Base-by-base conservation (phyloP, 2,888 invertebrate genomes). In the Atethmia centrago region DNA sequence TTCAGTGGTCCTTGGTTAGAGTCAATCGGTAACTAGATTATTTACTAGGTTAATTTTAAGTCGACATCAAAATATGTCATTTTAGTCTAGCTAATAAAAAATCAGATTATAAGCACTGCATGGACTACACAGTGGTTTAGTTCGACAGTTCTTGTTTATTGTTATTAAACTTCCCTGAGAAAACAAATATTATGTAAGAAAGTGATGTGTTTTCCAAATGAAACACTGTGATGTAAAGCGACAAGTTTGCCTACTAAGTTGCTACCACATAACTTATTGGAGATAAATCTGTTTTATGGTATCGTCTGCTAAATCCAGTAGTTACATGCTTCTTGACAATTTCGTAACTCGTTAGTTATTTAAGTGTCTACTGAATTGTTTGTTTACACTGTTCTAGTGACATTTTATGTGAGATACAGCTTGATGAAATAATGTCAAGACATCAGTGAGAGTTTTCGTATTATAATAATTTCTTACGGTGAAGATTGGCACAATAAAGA, bases 61-160 rank as follows among this genome's bases (percentile, higher is more conserved):
- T 49, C 3, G n/a, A n/a, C 3, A 51, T 3, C 49, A 51, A 51
- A 49, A n/a, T n/a, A n/a, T n/a, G n/a, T n/a, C n/a, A n/a, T n/a
- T n/a, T n/a, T n/a, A 10, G 49, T n/a, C 10, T n/a, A 51, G n/a
- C 10, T n/a, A 51, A 51, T 51, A 4, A n/a, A 51, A n/a, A 12
- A 12, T n/a, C n/a, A 12, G n/a, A 51, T 4, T 12, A n/a, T 1
- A 47, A 47, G 14, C 28, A 19, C 14, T 31, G 14, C 4, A 8
- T 36, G 4, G 28, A 51, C 28, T 45, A 14, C 36, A 64, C 58
- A 55, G 66, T 80, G 28, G 84, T 76, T 72, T 42, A 76, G 61
- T 71, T 84, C 82, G 71, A 82, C 82, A 85, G 28, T 67, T 81
- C 82, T 85, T 69, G 71, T 85, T 82, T 82, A 82, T 77, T 71